Conservation (phyloP, 2,113 vertebrate genomes). For the Saccopteryx leptura region DNA sequence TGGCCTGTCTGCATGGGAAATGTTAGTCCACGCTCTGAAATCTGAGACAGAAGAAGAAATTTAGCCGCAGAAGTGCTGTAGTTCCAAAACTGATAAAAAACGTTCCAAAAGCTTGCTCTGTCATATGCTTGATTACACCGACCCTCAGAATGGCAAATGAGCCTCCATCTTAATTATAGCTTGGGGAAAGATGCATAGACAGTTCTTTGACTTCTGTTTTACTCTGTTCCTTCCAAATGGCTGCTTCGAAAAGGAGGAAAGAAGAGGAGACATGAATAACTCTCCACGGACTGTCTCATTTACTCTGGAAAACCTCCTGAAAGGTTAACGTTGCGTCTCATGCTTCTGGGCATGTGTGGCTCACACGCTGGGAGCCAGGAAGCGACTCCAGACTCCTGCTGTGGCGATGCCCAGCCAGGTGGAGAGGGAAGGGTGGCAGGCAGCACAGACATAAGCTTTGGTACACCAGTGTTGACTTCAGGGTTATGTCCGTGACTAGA, state of each 20-base stretch:
- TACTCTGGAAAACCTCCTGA: constrained; percentile 63
- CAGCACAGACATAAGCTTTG: background rate
- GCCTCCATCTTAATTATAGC: constrained; percentile 81
- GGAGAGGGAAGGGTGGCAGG: background rate
- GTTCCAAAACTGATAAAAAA: constrained; percentile 66
- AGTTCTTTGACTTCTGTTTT: constrained; percentile 73
- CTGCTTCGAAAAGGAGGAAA: background rate
- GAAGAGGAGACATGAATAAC: constrained; percentile 45
- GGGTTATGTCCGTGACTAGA: background rate
- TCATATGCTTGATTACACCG: constrained; percentile 63
- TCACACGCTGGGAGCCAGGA: constrained; percentile 66
- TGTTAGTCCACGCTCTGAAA: constrained; percentile 49
- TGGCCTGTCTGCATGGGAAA: constrained; percentile 35
- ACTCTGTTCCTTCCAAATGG: constrained; percentile 64
- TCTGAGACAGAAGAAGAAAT: constrained; percentile 41
- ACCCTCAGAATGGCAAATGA: constrained; percentile 70
- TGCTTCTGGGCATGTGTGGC: constrained; percentile 58
- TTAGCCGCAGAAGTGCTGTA: background rate
- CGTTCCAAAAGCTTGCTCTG: constrained; percentile 61
- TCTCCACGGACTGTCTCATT: constrained; percentile 19
- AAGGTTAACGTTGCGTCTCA: constrained; percentile 54
- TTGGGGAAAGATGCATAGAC: constrained; percentile 62
- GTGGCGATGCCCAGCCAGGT: constrained; percentile 1
- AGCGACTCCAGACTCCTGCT: constrained; percentile 47
- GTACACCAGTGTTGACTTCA: background rate